Base-by-base conservation (phyloP, 2,888 invertebrate species). In the Sylvicola cinctus region DNA sequence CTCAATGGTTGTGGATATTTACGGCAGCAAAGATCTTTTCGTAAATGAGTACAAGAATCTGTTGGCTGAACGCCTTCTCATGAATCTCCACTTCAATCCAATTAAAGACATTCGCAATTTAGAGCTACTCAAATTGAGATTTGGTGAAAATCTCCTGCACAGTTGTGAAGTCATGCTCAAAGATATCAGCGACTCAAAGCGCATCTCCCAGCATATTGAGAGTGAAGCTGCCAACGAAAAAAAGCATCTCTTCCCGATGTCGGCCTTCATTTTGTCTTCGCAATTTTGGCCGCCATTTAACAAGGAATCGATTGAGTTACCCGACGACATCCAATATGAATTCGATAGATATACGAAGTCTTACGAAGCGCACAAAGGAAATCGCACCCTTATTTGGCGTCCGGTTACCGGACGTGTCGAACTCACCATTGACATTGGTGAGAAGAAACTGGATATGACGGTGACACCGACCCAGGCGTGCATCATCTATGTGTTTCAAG, bases 151-250 rank as follows among this genome's bases (percentile, higher is more conserved):
- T n/a, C 81, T 93, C 44, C 59, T 98, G 35, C 91, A 93, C 53
- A 85, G 81, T 48, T 98, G 96, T 62, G 96, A 98, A 62, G 93
- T 95, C 0, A 98, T 98, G 98, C 59, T 98, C 25, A 91, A 93
- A 52, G 98, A 98, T 56, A 80, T 96, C 27, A 79, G 80, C 15
- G 95, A 96, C 55, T 96, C 96, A 0, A 87, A 88, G 49, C 69
- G 90, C 43, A 84, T 96, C 33, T 91, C 93, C 58, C 68, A 78
- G 8, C 69, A 80, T 34, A 77, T 87, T 42, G 79, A 81, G 44
- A 74, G 79, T 42, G 79, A 80, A 45, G n/a, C 6, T 5, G 14
- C 14, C n/a, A 13, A 28, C 14, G n/a, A n/a, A 5, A 33, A 44
- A 40, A 52, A 70, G 55, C 20, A 20, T 20, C 56, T 61, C 29